These are phyloP conservation scores for Cerastis leucographa DNA, from an alignment of 2,888 invertebrate species.

Conservation along the genomic window DNA sequence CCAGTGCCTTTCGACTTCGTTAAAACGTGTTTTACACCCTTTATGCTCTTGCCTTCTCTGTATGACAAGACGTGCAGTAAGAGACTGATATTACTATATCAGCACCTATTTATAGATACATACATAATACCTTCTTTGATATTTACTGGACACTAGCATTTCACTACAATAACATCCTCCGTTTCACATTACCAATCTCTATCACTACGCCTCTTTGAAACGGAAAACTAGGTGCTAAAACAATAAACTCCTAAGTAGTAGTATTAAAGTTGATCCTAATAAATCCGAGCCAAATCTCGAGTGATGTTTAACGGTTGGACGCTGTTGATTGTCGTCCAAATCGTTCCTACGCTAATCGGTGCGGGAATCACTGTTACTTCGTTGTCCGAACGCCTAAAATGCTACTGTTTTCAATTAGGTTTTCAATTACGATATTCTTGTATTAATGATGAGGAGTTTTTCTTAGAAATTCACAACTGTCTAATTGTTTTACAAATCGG, in stretches of 20 bases:
- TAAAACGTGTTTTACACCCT: too few species aligned
- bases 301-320: constrained; percentile 62
- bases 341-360: constrained; percentile 77
- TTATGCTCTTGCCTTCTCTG: too few species aligned
- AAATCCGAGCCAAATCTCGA: constrained; percentile 64
- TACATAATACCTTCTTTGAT: neutral
- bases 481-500: neutral
- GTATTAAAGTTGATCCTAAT: constrained; percentile 45
- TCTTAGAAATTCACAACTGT: neutral
- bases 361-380: constrained; percentile 76
- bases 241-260: constrained; percentile 9
- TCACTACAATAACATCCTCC: neutral
- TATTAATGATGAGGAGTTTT: neutral
- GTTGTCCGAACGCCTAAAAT: constrained; percentile 61
- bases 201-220: neutral
- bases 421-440: constrained; percentile 25
- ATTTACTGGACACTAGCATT: neutral
- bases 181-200: neutral
- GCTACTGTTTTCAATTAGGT: constrained; percentile 52
- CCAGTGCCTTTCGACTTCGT: too few species aligned
- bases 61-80: too few species aligned
- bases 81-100: too few species aligned
- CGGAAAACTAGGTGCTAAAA: neutral
- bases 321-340: constrained; percentile 72
- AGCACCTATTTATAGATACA: too few species aligned